Conservation (phyloP, 2,888 invertebrate species). For the Tetragnatha montana region DNA sequence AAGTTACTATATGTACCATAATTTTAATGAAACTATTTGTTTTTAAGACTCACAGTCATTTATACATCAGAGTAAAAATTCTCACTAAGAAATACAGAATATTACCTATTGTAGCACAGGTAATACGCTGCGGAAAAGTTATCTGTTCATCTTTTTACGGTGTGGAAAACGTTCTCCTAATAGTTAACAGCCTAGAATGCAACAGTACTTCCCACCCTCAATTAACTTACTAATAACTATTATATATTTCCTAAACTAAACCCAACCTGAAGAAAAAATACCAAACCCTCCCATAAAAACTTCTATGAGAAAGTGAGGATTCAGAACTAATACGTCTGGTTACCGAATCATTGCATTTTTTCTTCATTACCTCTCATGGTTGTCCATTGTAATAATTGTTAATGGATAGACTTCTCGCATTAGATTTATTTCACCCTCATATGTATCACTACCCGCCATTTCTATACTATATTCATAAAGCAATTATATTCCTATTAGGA, state of each 20-base stretch:
- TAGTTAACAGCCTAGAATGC: too few species aligned
- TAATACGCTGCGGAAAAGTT: too few species aligned
- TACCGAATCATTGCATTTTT: not conserved
- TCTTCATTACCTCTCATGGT: not conserved
- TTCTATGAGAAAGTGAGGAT: not conserved
- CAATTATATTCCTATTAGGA: not conserved
- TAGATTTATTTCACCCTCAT: not conserved
- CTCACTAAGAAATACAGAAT: too few species aligned
- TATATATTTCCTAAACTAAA: not conserved
- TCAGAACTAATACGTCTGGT: not conserved
- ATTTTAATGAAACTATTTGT: too few species aligned
- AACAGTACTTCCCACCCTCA: not conserved
- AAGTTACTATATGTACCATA: too few species aligned
- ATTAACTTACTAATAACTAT: not conserved
- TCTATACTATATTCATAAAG: not conserved
- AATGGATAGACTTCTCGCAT: not conserved
- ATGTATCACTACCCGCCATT: not conserved
- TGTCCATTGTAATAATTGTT: not conserved
- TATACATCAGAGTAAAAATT: too few species aligned
- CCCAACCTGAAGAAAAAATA: not conserved
- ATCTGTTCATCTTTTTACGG: too few species aligned
- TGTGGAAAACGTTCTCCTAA: too few species aligned
- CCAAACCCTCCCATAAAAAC: not conserved
- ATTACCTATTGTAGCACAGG: too few species aligned
- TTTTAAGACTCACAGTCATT: too few species aligned